Evolutionary conservation across 2,888 invertebrate genomes (phyloP), one percentile per base, ranked within the genome.

Genomic region (Tanypteryx hageni): DNA sequence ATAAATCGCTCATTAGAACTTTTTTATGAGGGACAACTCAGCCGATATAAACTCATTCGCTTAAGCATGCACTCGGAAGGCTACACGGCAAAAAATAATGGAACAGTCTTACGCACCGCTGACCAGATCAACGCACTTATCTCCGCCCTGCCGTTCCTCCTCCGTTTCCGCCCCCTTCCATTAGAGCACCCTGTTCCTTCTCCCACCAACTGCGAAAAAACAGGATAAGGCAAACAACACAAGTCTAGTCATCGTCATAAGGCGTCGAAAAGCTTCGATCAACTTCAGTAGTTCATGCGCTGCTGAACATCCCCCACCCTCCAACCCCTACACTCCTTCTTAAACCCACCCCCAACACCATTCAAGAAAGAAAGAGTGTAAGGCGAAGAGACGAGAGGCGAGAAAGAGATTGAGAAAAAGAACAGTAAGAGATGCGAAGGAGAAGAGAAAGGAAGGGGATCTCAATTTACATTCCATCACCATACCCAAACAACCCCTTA

Each of bases 401-500:
- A 44, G 44, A 44, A 44, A 44, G 44, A 44, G 44, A 44, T 44
- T 44, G 44, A 44, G 44, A 57, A 83, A 13, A 56, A n/a, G 56
- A 18, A 56, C 1, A 16, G 83, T 16, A 86, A 31, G 68, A 64
- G 31, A 59, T 31, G 82, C 22, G 16, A 31, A 44, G 7, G 4
- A 82, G 16, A 61, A 59, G 7, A 31, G 31, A 2, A 27, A n/a
- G 56, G 84, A 84, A 56, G 16, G 58, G 22, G 89, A 18, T 57
- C 83, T 64, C 89, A 89, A 64, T 68, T 89, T 89, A 68, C 89
- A 89, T 89, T 89, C 89, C 89, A 89, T 44, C 68, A 44, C 44
- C 64, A 2, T 18, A 10, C 16, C 27, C n/a, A 64, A 61, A 61
- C 57, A 61, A 14, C 86, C 86, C 14, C 85, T 16, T 16, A 64